phyloP scores from a whole-genome alignment of 2,797 vertebrate genomes.

The Cryptoprocta ferox region DNA sequence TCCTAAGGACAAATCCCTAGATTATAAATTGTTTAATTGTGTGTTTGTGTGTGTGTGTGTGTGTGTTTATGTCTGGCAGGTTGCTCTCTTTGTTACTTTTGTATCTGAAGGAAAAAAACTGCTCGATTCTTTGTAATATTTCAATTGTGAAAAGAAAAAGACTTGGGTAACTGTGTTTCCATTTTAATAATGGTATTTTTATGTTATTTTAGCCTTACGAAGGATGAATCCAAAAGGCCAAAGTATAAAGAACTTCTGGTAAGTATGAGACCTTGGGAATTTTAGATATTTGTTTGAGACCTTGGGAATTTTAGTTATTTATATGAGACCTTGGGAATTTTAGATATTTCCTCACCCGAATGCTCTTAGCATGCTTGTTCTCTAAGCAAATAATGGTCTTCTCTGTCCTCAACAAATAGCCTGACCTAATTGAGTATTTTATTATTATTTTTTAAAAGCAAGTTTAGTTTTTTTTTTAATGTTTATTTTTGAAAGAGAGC shows the following conservation, averaged over 20 bases:
- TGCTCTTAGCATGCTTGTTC: background rate
- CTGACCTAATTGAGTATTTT: background rate
- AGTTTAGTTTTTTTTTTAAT: background rate
- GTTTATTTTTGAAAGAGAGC: too few relatives aligned
- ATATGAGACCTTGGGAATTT: background rate
- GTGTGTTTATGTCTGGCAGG: background rate
- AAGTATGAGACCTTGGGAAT: slow-evolving; percentile 81
- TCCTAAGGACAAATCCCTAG: background rate
- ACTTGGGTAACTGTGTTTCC: background rate
- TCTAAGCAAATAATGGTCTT: background rate
- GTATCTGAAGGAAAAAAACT: background rate
- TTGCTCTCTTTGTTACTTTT: background rate
- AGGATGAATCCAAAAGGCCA: slow-evolving; percentile 99
- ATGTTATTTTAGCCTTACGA: slow-evolving; percentile 93
- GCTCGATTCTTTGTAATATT: slow-evolving; percentile 1
- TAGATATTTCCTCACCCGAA: background rate
- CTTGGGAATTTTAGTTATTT: background rate
- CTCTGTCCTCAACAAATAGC: background rate
- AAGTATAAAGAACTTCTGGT: slow-evolving; percentile 99
- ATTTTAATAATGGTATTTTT: slow-evolving; percentile 76
- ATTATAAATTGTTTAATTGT: background rate
- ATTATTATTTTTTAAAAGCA: too few relatives aligned
- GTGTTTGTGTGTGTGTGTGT: background rate
- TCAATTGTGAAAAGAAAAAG: slow-evolving; percentile 51
- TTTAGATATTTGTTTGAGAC: too few relatives aligned